Conservation (phyloP, 2,797 vertebrate genomes). For the Lepidocolaptes lacrymiger region DNA sequence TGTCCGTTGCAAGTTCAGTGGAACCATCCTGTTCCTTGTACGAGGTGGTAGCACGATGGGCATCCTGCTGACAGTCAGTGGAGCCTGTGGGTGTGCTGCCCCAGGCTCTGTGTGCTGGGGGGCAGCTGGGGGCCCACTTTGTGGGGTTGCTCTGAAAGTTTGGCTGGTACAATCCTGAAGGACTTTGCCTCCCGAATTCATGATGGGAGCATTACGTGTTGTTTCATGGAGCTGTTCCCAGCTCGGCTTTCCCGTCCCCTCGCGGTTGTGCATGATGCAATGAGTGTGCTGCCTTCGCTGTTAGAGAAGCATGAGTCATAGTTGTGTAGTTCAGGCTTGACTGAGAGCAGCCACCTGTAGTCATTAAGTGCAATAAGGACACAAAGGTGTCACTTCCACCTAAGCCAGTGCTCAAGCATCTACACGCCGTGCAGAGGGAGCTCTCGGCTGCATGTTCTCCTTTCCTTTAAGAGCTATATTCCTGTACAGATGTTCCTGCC, state of each 20-base stretch:
- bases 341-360: not conserved
- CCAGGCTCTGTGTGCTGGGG: not conserved
- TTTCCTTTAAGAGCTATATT: not conserved
- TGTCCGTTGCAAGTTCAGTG: not conserved
- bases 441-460: slow-evolving; percentile 41
- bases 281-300: not conserved
- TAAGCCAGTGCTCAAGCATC: not conserved
- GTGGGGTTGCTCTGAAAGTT: not conserved
- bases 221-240: not conserved
- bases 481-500: slow-evolving; percentile 43
- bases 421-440: not conserved
- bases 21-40: not conserved
- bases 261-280: not conserved
- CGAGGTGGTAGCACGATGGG: fast-evolving
- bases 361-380: not conserved
- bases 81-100: not conserved
- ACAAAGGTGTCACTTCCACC: not conserved
- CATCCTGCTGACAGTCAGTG: not conserved
- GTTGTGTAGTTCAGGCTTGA: slow-evolving; percentile 10
- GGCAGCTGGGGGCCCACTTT: not conserved
- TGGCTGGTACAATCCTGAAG: not conserved
- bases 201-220: fast-evolving
- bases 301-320: not conserved
- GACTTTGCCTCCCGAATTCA: not conserved
- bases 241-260: not conserved